phyloP scores from a whole-genome alignment of 1,140 invertebrate genomes.

The Melipona quadrifasciata region DNA sequence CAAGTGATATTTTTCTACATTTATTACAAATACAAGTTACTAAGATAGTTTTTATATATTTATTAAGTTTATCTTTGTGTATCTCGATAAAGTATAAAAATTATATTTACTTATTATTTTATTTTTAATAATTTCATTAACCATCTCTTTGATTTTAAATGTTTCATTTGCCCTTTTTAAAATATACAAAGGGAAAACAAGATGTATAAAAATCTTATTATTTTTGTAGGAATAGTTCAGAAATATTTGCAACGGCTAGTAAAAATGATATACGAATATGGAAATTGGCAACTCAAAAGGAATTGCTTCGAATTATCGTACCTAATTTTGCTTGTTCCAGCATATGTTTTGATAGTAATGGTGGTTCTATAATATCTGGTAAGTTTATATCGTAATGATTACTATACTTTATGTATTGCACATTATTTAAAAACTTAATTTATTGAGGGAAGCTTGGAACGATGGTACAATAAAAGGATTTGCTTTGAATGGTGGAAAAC shows the following conservation, averaged over 20 bases:
- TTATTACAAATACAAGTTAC: neutral
- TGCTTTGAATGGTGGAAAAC: constrained; percentile 89
- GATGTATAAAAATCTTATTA: neutral
- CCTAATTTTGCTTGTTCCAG: constrained; percentile 93
- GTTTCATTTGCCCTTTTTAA: neutral
- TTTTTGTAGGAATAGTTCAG: constrained; percentile 85
- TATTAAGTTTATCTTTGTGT: neutral
- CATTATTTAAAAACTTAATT: neutral
- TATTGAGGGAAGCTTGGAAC: constrained; percentile 87
- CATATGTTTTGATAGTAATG: constrained; percentile 89
- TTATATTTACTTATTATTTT: too few species aligned
- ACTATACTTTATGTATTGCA: neutral
- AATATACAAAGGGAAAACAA: neutral
- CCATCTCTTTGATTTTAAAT: neutral
- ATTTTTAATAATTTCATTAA: neutral
- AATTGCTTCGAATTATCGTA: constrained; percentile 91
- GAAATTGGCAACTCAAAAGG: constrained; percentile 88
- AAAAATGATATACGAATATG: constrained; percentile 93
- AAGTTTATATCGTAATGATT: neutral
- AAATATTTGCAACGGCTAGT: constrained; percentile 93
- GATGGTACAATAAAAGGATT: constrained; percentile 94
- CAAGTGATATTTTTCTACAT: neutral
- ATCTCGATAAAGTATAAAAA: neutral
- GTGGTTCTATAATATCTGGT: constrained; percentile 90
- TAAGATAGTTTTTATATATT: neutral